Evolutionary conservation across 2,113 vertebrate species (phyloP).

Genomic region (Meles meles): DNA sequence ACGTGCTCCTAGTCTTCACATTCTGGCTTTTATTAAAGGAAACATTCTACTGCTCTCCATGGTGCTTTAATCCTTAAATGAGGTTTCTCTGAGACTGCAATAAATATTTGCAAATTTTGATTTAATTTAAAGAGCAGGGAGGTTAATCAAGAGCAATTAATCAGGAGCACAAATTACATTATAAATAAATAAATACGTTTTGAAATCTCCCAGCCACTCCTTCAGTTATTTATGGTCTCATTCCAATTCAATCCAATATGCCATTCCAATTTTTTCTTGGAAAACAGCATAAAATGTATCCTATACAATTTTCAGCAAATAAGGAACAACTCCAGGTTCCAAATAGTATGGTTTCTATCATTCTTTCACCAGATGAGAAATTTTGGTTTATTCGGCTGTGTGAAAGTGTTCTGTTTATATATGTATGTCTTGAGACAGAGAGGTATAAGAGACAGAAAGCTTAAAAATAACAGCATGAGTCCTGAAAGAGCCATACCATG

Average conservation of each 20-base stretch:
- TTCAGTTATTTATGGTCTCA: background rate
- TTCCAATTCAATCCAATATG: background rate
- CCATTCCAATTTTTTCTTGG: background rate
- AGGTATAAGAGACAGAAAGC: conserved; percentile 22
- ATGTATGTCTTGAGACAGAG: background rate
- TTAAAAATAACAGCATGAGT: background rate
- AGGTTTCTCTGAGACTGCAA: background rate
- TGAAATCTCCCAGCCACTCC: conserved; percentile 27
- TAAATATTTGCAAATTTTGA: conserved; percentile 59
- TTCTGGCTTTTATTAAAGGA: background rate
- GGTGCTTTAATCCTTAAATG: background rate
- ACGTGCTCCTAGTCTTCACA: background rate
- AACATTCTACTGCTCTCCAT: background rate
- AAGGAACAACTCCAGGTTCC: background rate
- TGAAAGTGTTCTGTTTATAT: background rate
- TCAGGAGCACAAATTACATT: conserved; percentile 36
- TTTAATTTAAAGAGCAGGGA: conserved; percentile 42
- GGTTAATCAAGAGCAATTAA: conserved; percentile 62
- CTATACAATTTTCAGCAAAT: background rate
- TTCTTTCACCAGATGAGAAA: background rate
- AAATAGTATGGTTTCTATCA: background rate
- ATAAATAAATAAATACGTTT: conserved; percentile 57
- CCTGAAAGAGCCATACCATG: background rate
- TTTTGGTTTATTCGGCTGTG: background rate
- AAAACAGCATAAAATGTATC: background rate